Percentiles rank a stretch among this genome's conserved stretches.
phyloP scores from a whole-genome alignment of 2,888 invertebrate species.

The Drosophila aldrichi region DNA sequence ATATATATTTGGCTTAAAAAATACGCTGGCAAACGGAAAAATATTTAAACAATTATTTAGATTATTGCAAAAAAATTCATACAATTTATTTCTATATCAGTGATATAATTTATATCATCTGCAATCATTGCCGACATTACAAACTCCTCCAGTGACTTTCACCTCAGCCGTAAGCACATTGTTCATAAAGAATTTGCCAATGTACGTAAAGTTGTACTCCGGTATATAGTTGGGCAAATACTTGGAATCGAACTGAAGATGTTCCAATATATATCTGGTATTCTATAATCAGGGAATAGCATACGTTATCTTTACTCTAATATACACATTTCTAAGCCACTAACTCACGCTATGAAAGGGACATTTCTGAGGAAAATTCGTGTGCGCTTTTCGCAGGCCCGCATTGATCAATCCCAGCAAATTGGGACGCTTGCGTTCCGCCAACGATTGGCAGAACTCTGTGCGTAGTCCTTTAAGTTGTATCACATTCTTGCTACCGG shows the following conservation, averaged over 20 bases:
- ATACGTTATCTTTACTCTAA: not conserved
- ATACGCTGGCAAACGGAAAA: not conserved
- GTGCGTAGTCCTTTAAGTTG: conserved; percentile 23
- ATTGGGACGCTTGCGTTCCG: not conserved
- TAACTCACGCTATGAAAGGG: conserved; percentile 38
- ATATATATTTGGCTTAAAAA: not conserved
- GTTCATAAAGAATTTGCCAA: conserved; percentile 1
- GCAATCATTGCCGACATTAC: not conserved
- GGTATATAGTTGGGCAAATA: not conserved
- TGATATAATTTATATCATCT: not conserved
- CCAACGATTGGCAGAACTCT: conserved; percentile 36
- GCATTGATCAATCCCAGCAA: conserved; percentile 12
- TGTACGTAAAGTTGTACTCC: conserved; percentile 9
- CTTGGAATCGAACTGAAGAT: conserved; percentile 8
- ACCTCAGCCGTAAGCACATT: not conserved
- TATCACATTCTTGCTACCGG: conserved; percentile 19
- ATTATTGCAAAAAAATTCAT: not conserved
- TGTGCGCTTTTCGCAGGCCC: conserved; percentile 22
- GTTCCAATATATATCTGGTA: not conserved
- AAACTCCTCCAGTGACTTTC: not conserved
- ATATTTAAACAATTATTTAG: not conserved
- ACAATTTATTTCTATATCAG: not conserved
- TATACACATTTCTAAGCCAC: not conserved
- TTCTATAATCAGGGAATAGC: not conserved
- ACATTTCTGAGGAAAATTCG: conserved; percentile 45